These are phyloP conservation scores for Sitta europaea DNA, from an alignment of 2,113 vertebrate genomes.

Conservation along the genomic window DNA sequence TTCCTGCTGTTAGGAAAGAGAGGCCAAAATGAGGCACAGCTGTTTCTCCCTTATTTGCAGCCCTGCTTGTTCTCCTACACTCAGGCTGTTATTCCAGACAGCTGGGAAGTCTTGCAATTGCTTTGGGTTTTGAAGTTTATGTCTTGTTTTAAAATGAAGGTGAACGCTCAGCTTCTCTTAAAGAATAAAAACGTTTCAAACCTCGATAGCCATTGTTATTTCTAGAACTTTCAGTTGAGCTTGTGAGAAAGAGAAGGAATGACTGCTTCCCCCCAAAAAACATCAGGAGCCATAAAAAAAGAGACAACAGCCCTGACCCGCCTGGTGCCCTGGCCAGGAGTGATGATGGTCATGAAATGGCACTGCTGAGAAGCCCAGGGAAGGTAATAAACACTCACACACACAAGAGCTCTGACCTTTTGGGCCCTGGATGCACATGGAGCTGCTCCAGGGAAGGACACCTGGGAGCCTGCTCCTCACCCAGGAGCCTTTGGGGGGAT, in stretches of 20 bases:
- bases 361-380: slow-evolving; percentile 63
- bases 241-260: slow-evolving; percentile 5
- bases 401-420: slow-evolving; percentile 64
- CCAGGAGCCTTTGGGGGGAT: neutral
- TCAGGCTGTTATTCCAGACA: neutral
- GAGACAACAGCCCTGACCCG: slow-evolving; percentile 48
- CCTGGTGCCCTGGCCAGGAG: slow-evolving; percentile 16
- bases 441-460: neutral
- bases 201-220: neutral
- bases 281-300: slow-evolving; percentile 32
- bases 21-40: neutral
- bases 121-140: neutral
- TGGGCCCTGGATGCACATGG: slow-evolving; percentile 16
- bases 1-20: neutral
- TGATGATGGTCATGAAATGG: slow-evolving; percentile 55
- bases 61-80: neutral
- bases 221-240: neutral
- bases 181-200: neutral
- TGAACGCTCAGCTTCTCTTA: neutral
- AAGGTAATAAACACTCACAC: slow-evolving; percentile 44
- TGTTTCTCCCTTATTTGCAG: neutral
- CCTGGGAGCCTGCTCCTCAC: neutral
- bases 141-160: neutral
- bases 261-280: neutral
- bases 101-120: neutral